Evolutionary conservation across 2,888 invertebrate genomes (phyloP).

Genomic region (Psylliodes chrysocephalus): DNA sequence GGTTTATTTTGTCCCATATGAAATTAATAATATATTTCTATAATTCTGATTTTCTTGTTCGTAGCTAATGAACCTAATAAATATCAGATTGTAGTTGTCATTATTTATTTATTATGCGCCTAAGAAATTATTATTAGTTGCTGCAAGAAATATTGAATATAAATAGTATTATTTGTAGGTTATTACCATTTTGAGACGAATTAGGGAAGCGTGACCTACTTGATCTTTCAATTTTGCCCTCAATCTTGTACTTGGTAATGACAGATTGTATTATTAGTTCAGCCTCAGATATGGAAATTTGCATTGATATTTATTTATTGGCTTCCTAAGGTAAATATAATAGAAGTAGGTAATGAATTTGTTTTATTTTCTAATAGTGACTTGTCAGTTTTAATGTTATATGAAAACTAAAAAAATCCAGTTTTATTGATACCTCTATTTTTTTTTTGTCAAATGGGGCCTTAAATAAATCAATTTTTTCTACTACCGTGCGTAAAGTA

Average conservation of each 20-base stretch:
- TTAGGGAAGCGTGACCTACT: constrained; percentile 5
- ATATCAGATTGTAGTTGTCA: neutral
- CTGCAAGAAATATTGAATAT: neutral
- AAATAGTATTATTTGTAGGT: neutral
- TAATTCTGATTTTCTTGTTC: neutral
- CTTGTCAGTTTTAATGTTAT: too few relatives aligned
- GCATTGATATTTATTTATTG: constrained; percentile 4
- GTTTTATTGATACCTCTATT: too few relatives aligned
- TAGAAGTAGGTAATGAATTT: neutral
- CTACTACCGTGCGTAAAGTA: too few relatives aligned
- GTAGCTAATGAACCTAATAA: neutral
- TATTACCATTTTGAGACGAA: constrained; percentile 1
- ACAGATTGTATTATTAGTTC: neutral
- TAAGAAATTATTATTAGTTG: neutral
- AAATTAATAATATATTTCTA: too few relatives aligned
- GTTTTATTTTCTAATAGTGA: neutral
- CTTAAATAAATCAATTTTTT: too few relatives aligned
- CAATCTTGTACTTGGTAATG: neutral
- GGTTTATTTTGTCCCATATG: too few relatives aligned
- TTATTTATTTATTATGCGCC: neutral
- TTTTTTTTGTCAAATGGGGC: too few relatives aligned
- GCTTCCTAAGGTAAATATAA: neutral
- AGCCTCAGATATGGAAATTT: neutral
- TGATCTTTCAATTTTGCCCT: constrained; percentile 10
- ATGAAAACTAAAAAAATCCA: too few relatives aligned